Evolutionary conservation across 2,797 vertebrate species (phyloP).

Genomic region (Sebastes nivosus): DNA sequence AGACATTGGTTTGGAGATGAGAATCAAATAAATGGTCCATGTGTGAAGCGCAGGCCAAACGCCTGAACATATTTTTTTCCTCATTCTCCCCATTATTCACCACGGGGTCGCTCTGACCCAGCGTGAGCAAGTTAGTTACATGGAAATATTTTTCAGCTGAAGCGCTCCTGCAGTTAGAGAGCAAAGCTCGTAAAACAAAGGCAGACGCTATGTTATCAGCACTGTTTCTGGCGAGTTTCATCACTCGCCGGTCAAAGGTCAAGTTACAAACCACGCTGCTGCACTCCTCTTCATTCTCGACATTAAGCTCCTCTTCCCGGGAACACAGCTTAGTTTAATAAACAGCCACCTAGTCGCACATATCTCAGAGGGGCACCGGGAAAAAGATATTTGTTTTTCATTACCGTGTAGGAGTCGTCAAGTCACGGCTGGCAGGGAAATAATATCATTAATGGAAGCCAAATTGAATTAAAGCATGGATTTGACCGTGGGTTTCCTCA

Average conservation of each 20-base stretch:
- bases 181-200: constrained; percentile 39
- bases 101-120: constrained; percentile 47
- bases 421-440: constrained; percentile 65
- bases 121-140: constrained; percentile 15
- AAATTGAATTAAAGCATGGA: constrained; percentile 81
- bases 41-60: constrained; percentile 24
- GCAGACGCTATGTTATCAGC: constrained; percentile 17
- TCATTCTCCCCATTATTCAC: constrained; percentile 33
- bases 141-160: constrained; percentile 24
- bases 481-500: constrained; percentile 81
- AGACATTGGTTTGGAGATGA: constrained; percentile 1
- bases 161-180: background rate
- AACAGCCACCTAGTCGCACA: constrained; percentile 38
- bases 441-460: constrained; percentile 79
- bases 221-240: constrained; percentile 35
- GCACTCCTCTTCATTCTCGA: constrained; percentile 12
- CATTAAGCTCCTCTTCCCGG: constrained; percentile 45
- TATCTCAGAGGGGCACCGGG: constrained; percentile 39
- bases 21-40: constrained; percentile 12
- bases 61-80: constrained; percentile 19
- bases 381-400: constrained; percentile 71
- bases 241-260: constrained; percentile 47
- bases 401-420: constrained; percentile 62
- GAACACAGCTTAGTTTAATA: constrained; percentile 50
- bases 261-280: constrained; percentile 5